Evolutionary conservation across 2,113 vertebrate genomes (phyloP).

Genomic region (Pampusana beccarii): DNA sequence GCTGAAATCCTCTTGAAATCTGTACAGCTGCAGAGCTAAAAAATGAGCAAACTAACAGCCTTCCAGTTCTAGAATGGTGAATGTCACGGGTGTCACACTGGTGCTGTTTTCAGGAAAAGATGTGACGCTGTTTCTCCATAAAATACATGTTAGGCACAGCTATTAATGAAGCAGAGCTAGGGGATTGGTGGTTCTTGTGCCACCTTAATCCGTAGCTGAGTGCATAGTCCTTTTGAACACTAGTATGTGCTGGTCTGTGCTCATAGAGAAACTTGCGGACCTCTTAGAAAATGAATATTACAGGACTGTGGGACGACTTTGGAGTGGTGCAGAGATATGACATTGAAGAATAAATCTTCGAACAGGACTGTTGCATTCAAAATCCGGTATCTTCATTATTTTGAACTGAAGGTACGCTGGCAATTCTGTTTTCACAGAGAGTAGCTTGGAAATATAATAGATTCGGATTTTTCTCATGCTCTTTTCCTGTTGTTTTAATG

Average conservation of each 20-base stretch:
- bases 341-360: background rate
- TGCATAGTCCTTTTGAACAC: fast-evolving
- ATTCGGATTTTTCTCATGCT: background rate
- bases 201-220: background rate
- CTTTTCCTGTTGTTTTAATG: background rate
- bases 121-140: background rate
- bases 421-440: background rate
- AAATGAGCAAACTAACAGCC: background rate
- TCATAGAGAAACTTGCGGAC: background rate
- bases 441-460: background rate
- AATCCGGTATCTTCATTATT: background rate
- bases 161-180: background rate
- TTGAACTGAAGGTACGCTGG: background rate
- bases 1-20: background rate
- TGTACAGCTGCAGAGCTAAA: background rate
- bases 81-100: background rate
- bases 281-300: background rate
- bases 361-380: background rate
- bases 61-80: background rate
- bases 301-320: background rate
- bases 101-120: background rate
- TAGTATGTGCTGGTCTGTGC: background rate
- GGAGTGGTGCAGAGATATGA: background rate
- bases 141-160: background rate
- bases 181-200: background rate